Evolutionary conservation across 1,140 invertebrate genomes (phyloP).

Genomic region (Drosophila busckii): DNA sequence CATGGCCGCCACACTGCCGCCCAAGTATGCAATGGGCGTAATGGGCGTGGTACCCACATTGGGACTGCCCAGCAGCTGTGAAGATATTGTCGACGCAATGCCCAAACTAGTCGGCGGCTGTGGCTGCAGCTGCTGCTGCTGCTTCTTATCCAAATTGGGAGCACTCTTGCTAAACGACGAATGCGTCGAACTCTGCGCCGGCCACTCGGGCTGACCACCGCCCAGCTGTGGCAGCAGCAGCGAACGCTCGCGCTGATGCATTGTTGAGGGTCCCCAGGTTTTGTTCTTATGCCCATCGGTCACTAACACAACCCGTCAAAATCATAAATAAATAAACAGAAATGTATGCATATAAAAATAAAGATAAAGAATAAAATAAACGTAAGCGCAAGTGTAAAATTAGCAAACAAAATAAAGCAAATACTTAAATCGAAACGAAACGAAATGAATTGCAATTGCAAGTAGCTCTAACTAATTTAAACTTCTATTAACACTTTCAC

Average conservation of each 20-base stretch:
- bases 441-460: not conserved
- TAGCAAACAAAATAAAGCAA: not conserved
- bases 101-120: slow-evolving; percentile 1
- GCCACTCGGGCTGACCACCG: slow-evolving; percentile 74
- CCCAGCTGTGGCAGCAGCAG: slow-evolving; percentile 81
- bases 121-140: slow-evolving; percentile 32
- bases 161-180: slow-evolving; percentile 82
- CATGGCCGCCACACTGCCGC: slow-evolving; percentile 32
- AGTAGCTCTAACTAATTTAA: not conserved
- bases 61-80: slow-evolving; percentile 23
- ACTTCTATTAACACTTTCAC: not conserved
- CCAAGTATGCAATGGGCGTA: slow-evolving; percentile 24
- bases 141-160: slow-evolving; percentile 89
- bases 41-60: slow-evolving; percentile 33
- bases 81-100: slow-evolving; percentile 20
- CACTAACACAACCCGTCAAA: slow-evolving; percentile 79
- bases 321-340: slow-evolving; percentile 24
- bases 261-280: slow-evolving; percentile 96
- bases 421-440: slow-evolving; percentile 1
- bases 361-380: slow-evolving; percentile 19
- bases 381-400: slow-evolving; percentile 15
- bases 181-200: slow-evolving; percentile 77
- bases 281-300: slow-evolving; percentile 97
- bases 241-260: slow-evolving; percentile 91
- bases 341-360: slow-evolving; percentile 20